A percentile compares a stretch with the other conserved stretches of the same genome.
phyloP scores from a whole-genome alignment of 2,888 invertebrate species.

The Lasioglossum lativentre region DNA sequence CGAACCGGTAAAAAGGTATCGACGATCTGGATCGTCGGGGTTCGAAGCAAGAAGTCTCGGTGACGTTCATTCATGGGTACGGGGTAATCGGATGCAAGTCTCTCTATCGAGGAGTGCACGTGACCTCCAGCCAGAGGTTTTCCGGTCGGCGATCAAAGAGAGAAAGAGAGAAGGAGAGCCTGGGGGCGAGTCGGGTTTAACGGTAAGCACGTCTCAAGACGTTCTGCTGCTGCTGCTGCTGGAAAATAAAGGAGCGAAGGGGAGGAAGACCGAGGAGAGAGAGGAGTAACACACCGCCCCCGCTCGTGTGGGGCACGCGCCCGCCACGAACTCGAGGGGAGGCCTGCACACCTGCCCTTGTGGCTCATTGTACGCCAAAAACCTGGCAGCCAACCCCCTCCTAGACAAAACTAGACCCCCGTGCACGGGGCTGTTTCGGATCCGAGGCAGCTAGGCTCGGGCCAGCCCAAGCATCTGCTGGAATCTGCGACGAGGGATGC shows the following conservation, averaged over 20 bases:
- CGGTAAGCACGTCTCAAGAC: constrained; percentile 59
- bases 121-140: constrained; percentile 64
- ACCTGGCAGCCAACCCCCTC: constrained; percentile 71
- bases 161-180: constrained; percentile 25
- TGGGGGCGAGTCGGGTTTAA: constrained; percentile 23
- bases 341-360: constrained; percentile 82
- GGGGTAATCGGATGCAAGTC: constrained; percentile 71
- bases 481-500: constrained; percentile 80
- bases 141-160: constrained; percentile 63
- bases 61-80: constrained; percentile 47
- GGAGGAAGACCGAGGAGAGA: constrained; percentile 44
- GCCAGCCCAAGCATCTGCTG: constrained; percentile 80
- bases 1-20: constrained; percentile 19
- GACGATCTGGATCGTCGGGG: constrained; percentile 32
- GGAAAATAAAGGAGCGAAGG: constrained; percentile 62
- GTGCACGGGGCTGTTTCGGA: constrained; percentile 62
- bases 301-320: constrained; percentile 85
- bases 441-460: constrained; percentile 38
- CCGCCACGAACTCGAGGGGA: constrained; percentile 74
- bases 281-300: constrained; percentile 78
- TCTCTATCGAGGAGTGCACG: constrained; percentile 44
- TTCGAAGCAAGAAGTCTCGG: constrained; percentile 69
- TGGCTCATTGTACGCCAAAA: constrained; percentile 77
- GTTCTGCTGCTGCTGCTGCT: constrained; percentile 44
- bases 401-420: constrained; percentile 79